phyloP scores from a whole-genome alignment of 2,888 invertebrate genomes.

The Callinectes sapidus region DNA sequence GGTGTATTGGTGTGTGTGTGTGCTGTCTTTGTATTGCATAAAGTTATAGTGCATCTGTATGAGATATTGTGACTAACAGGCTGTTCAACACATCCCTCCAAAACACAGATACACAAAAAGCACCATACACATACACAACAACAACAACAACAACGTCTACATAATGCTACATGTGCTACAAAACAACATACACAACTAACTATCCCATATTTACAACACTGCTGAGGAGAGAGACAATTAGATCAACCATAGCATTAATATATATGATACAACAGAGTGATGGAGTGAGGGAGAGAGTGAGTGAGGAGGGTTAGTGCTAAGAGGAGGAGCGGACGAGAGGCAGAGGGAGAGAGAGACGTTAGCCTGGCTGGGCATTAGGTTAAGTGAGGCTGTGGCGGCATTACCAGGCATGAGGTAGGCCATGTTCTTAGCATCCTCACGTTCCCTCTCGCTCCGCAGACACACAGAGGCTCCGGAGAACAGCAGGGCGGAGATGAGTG shows the following conservation, averaged over 20 bases:
- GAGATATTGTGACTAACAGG: too few relatives aligned
- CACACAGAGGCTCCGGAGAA: slow-evolving; percentile 96
- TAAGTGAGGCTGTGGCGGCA: slow-evolving; percentile 33
- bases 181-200: not conserved
- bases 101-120: not conserved
- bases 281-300: not conserved
- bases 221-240: not conserved
- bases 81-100: not conserved
- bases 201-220: not conserved
- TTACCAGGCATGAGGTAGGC: slow-evolving; percentile 98
- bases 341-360: not conserved
- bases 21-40: too few relatives aligned
- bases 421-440: slow-evolving; percentile 97
- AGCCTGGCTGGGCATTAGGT: slow-evolving; percentile 24
- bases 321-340: not conserved
- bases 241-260: not conserved
- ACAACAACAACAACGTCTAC: not conserved
- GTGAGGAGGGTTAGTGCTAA: not conserved
- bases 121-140: not conserved
- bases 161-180: not conserved
- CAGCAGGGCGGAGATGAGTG: slow-evolving; percentile 92
- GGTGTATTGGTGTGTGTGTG: too few relatives aligned
- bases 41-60: too few relatives aligned
- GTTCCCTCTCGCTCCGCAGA: slow-evolving; percentile 93
- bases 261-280: not conserved